These are phyloP conservation scores for Colletes gigas DNA, from an alignment of 1,140 invertebrate species.

Conservation along the genomic window DNA sequence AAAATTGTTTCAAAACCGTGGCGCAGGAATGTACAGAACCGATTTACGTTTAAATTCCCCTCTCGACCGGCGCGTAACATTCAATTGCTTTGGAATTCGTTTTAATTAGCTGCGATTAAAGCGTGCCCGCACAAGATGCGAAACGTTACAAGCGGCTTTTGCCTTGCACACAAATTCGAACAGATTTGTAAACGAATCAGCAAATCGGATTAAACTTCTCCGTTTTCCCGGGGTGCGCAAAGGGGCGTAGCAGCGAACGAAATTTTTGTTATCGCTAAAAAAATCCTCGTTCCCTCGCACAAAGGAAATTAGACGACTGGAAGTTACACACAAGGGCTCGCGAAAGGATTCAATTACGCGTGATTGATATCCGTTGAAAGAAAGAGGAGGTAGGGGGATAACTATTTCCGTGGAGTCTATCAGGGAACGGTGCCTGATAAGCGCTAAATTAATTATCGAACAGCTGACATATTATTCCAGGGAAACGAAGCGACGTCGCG, in stretches of 20 bases:
- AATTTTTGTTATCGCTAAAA: not conserved
- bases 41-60: slow-evolving; percentile 21
- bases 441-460: slow-evolving; percentile 13
- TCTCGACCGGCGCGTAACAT: not conserved
- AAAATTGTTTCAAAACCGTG: slow-evolving; percentile 29
- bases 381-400: not conserved
- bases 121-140: not conserved
- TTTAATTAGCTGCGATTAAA: slow-evolving; percentile 19
- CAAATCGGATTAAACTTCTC: not conserved
- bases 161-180: not conserved
- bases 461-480: not conserved
- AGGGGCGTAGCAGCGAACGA: too few relatives aligned
- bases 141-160: not conserved
- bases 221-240: not conserved
- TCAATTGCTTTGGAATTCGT: not conserved
- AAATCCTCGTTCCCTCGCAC: not conserved
- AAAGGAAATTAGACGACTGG: not conserved
- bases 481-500: too few relatives aligned
- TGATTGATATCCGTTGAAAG: not conserved
- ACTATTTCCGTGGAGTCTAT: not conserved
- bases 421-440: not conserved
- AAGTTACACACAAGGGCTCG: not conserved
- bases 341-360: slow-evolving; percentile 2
- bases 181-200: not conserved
- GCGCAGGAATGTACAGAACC: not conserved